Evolutionary conservation across 2,888 invertebrate species (phyloP).

Genomic region (Eulithis prunata): DNA sequence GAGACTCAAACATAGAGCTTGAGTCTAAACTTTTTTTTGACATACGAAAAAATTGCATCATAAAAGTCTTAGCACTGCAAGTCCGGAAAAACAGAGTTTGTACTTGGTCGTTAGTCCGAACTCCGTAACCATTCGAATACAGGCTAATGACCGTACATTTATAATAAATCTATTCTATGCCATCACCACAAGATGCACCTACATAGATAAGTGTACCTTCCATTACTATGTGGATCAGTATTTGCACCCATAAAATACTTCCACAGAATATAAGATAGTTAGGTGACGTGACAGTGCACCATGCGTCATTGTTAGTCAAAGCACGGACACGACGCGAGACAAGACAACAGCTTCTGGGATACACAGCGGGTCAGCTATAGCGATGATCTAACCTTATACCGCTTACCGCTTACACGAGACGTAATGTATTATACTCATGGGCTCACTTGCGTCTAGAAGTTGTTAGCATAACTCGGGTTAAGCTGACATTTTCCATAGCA

Average conservation of each 20-base stretch:
- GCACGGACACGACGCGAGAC: conserved; percentile 39
- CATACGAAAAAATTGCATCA: no score
- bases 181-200: no score
- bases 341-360: conserved; percentile 39
- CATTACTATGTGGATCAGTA: neutral
- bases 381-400: conserved; percentile 39
- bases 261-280: conserved; percentile 14
- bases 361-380: conserved; percentile 39
- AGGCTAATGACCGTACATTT: no score
- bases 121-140: no score
- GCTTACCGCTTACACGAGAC: neutral
- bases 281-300: conserved; percentile 11
- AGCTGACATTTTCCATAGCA: neutral
- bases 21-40: no score
- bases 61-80: no score
- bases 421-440: neutral
- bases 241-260: conserved; percentile 7
- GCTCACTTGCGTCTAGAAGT: neutral
- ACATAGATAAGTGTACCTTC: neutral
- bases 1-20: no score
- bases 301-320: conserved; percentile 36
- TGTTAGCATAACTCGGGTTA: neutral
- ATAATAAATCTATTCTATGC: no score
- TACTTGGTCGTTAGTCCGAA: no score
- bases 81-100: no score